Evolutionary conservation across 2,888 invertebrate genomes (phyloP).

Genomic region (Barypeithes pellucidus): DNA sequence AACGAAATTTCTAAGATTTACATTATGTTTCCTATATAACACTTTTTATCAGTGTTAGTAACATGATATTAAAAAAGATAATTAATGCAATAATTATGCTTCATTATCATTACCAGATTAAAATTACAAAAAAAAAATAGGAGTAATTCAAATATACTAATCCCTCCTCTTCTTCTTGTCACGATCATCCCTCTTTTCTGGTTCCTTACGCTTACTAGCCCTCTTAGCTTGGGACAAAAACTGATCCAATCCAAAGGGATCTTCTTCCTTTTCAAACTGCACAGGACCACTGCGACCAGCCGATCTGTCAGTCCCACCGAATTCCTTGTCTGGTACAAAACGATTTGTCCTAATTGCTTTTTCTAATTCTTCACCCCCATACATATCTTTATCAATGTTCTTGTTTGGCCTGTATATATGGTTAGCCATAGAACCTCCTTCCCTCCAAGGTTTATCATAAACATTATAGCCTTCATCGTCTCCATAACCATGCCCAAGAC

Average conservation of each 20-base stretch:
- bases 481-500: constrained; percentile 91
- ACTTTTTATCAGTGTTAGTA: no score
- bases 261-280: constrained; percentile 92
- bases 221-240: constrained; percentile 98
- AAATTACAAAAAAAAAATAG: not conserved
- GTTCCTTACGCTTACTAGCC: constrained; percentile 78
- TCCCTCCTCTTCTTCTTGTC: constrained; percentile 59
- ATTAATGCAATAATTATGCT: not conserved
- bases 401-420: constrained; percentile 93
- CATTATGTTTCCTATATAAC: no score
- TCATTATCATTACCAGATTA: no score
- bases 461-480: constrained; percentile 99
- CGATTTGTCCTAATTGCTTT: constrained; percentile 89
- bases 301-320: constrained; percentile 89
- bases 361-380: constrained; percentile 93
- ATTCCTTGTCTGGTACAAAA: constrained; percentile 98
- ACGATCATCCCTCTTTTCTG: constrained; percentile 69
- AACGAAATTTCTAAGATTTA: no score
- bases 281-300: constrained; percentile 91
- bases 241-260: constrained; percentile 98
- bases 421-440: constrained; percentile 85
- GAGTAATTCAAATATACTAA: constrained; percentile 8
- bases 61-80: no score
- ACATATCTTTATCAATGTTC: constrained; percentile 91
- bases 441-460: constrained; percentile 98